Base-by-base conservation (phyloP, 2,888 invertebrate species). In the Nesidiocoris tenuis region DNA sequence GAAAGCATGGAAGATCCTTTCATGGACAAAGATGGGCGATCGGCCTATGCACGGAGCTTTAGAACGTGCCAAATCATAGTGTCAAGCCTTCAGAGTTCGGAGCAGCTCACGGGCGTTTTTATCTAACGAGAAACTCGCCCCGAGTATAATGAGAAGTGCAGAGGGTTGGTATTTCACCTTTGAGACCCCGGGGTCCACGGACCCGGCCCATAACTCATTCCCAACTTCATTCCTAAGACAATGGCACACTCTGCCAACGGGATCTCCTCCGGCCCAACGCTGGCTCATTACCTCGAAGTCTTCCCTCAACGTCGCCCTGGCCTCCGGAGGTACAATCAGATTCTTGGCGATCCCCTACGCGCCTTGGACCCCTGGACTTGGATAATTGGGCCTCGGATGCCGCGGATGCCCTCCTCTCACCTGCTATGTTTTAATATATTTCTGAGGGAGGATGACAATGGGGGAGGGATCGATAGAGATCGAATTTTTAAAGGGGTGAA, bases 31-130 rank as follows among this genome's bases (percentile, higher is more conserved):
- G 54, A 67, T 17, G 55, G 55, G 16, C 22, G 56, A 22, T 56
- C 54, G 54, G 55, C 22, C 17, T 54, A 55, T 55, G 67, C 39
- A 12, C 39, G 5, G 39, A 39, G 39, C 39, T 12, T 7, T 39
- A 7, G 55, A 56, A 56, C 67, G 67, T 67, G 67, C 54, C 67
- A 67, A 67, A 67, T 67, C 67, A 67, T 67, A 67, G 67, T 67
- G 67, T 67, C 67, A 67, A 67, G 55, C 54, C 16, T 18, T 17
- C 56, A 54, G 39, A 65, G 56, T 39, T 65, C 19, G 2, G 65
- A 65, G 25, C 25, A 25, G 39, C 54, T 65, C 9, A 24, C 19
- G 25, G 39, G 65, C 18, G 16, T 54, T 67, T 67, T 21, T 67
- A 17, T 54, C 55, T 55, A 19, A 21, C 2, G 22, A 21, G 55